Evolutionary conservation across 1,140 invertebrate species (phyloP), one percentile per base, ranked within the genome.

Genomic region (Druon quercuslanigerum): DNA sequence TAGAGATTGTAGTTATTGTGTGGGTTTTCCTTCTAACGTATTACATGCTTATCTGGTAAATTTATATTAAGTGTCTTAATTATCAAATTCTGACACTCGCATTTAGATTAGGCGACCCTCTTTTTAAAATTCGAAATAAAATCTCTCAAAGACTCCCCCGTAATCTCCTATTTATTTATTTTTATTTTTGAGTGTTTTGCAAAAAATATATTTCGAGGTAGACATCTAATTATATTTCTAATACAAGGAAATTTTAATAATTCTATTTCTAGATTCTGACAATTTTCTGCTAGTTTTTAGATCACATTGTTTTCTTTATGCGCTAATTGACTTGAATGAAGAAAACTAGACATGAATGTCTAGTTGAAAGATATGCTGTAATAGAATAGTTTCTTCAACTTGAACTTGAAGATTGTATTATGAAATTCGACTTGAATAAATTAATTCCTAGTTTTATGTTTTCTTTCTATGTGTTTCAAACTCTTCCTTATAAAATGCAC

Each of bases 1-100:
- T 76, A 79, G 56, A 74, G 60, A 33, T 80, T 75, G 14, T 71
- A 50, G 54, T 60, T 71, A 51, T 77, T 54, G 50, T 80, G 50
- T 57, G 46, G 60, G 73, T 77, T 74, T 70, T 52, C 33, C 60
- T 66, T 33, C 25, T 66, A 14, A 66, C 13, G n/a, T 33, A 33
- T 16, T 33, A 20, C 25, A 20, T 66, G 2, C 13, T 66, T 66
- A 66, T 66, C 60, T 66, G 25, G 33, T 13, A 56, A 12, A 60
- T 33, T 66, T 40, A 40, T 60, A 40, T 25, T 16, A 66, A 66
- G 19, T 52, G 52, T 51, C 7, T 52, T 7, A 52, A 51, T 54
- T 72, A 72, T 52, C 51, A n/a, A 72, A 72, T 51, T 72, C 20
- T 72, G 8, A 72, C 25, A 5, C n/a, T 51, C 20, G 14, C 17